phyloP scores from a whole-genome alignment of 2,113 vertebrate species.

The Malurus cyaneus region DNA sequence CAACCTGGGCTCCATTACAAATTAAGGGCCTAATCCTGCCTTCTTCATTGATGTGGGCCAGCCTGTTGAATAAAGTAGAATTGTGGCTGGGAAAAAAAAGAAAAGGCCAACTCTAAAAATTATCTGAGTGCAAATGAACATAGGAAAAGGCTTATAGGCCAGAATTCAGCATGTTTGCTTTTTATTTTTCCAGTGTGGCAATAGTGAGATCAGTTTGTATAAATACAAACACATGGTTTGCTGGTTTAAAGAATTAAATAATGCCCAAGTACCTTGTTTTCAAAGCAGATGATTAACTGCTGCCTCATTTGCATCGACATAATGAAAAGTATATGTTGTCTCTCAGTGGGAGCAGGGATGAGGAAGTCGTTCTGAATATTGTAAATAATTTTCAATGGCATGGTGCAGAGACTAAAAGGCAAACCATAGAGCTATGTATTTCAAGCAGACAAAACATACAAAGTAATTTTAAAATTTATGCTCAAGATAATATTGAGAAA shows the following conservation, averaged over 20 bases:
- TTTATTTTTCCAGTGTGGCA: background rate
- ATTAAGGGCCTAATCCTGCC: background rate
- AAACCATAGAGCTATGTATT: background rate
- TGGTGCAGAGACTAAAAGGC: background rate
- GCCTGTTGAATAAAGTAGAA: background rate
- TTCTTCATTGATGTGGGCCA: background rate
- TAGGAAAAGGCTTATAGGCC: background rate
- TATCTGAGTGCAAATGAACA: background rate
- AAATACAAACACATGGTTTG: background rate
- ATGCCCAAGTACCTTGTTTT: background rate
- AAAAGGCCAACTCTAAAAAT: background rate
- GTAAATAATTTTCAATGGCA: background rate
- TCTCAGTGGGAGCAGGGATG: background rate
- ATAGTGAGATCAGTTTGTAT: background rate
- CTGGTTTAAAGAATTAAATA: conserved; percentile 5
- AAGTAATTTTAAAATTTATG: conserved; percentile 31
- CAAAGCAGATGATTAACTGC: background rate
- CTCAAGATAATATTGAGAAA: background rate
- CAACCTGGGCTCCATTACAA: background rate
- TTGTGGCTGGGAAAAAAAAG: background rate
- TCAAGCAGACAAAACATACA: background rate
- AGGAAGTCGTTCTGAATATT: background rate
- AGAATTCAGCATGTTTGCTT: background rate
- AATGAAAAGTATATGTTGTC: background rate
- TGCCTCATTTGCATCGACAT: background rate